Evolutionary conservation across 2,797 vertebrate genomes (phyloP), one percentile per base, ranked within the genome.

Genomic region (Urosaurus nigricauda): DNA sequence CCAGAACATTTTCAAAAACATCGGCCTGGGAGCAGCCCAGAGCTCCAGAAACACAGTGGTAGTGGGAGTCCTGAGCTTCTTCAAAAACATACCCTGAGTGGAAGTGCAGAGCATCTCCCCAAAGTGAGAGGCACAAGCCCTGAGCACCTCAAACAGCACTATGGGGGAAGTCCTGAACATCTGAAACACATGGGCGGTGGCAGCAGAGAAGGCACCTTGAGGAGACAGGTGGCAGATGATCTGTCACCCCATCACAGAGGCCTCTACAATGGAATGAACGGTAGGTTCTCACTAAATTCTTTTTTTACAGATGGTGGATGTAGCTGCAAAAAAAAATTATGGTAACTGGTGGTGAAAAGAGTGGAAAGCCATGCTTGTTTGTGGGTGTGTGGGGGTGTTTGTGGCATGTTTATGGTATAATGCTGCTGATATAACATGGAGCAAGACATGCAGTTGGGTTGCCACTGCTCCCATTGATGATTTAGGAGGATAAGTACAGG

Each of bases 191-290:
- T 93, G 94, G 80, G 96, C 0, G 96, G 96, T 90, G 95, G 97
- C 74, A 96, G 96, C 95, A 96, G 98, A 92, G 98, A 99, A 85
- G 97, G 97, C 87, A 97, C 95, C 91, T 98, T 98, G 86, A 97
- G 98, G 94, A 97, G 98, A 96, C 95, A 96, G 91, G 95, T 95
- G 2, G 97, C 97, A 37, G 98, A 98, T 47, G 98, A 99, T 81
- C 91, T 96, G 87, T 96, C 97, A 71, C 97, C 98, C 89, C 98
- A 98, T 96, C 98, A 98, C 96, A 97, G 98, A 92, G 98, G 97
- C 95, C 97, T 99, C 96, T 99, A 99, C 98, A 98, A 98, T 94
- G 98, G 98, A 97, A 98, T 98, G 98, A 99, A 99, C 89, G 99
- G 99, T 99, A 98, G 96, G 98, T 98, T 93, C 37, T 70, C 21